These are phyloP conservation scores for Drosophila lini DNA, from an alignment of 1,140 invertebrate species.

Conservation along the genomic window DNA sequence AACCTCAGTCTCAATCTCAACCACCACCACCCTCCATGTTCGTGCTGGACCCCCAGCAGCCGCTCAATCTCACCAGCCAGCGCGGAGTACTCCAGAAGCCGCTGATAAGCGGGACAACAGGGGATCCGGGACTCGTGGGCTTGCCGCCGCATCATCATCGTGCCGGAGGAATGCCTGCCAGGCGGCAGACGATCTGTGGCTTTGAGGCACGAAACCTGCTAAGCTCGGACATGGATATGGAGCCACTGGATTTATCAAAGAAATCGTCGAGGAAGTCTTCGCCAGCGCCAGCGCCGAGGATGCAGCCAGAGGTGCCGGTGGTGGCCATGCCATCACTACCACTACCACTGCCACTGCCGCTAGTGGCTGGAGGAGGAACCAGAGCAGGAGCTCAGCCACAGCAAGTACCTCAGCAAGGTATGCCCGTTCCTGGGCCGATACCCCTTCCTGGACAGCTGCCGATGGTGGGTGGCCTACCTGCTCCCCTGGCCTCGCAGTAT, in stretches of 20 bases:
- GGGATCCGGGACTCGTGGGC: conserved; percentile 18
- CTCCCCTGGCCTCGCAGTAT: conserved; percentile 58
- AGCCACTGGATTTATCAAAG: conserved; percentile 75
- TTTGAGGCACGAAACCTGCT: conserved; percentile 73
- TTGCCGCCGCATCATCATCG: conserved; percentile 22
- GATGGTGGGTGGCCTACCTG: background rate
- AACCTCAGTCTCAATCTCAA: background rate
- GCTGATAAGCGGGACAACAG: conserved; percentile 18
- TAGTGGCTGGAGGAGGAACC: conserved; percentile 7
- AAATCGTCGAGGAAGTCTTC: conserved; percentile 53
- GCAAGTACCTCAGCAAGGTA: background rate
- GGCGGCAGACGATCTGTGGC: conserved; percentile 79
- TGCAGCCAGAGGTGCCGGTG: conserved; percentile 19
- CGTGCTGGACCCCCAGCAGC: conserved; percentile 52
- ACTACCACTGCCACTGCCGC: background rate
- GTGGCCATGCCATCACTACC: background rate
- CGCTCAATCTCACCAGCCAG: conserved; percentile 71
- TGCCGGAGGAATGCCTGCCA: conserved; percentile 47
- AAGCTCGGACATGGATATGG: conserved; percentile 65
- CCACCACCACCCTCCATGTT: conserved; percentile 13
- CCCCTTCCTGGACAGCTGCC: conserved; percentile 11
- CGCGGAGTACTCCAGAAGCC: conserved; percentile 24
- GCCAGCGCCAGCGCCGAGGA: conserved; percentile 21
- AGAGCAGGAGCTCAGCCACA: background rate
- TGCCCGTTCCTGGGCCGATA: conserved; percentile 1